A percentile compares a stretch with the other conserved stretches of the same genome.
These are phyloP conservation scores for Clivina fossor DNA, from an alignment of 2,888 invertebrate species.

Conservation along the genomic window DNA sequence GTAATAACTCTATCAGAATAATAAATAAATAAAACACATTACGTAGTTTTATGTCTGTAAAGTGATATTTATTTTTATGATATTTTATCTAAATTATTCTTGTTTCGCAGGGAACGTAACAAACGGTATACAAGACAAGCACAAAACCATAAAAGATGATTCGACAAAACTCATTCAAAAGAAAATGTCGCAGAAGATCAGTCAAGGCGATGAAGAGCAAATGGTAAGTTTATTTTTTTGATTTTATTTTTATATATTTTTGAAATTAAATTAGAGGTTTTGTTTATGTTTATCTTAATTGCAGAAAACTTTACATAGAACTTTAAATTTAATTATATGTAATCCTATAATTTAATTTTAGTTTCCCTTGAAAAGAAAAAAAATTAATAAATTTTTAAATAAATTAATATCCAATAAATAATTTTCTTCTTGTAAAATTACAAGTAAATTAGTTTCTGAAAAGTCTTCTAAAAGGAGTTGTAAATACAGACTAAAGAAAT, in stretches of 20 bases:
- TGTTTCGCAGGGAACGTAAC: constrained; percentile 11
- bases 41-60: too few relatives aligned
- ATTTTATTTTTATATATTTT: not conserved
- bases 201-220: constrained; percentile 49
- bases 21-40: too few relatives aligned
- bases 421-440: too few relatives aligned
- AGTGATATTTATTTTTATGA: too few relatives aligned
- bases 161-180: constrained; percentile 21
- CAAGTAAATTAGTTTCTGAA: too few relatives aligned
- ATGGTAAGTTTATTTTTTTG: constrained; percentile 43
- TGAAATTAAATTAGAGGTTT: not conserved
- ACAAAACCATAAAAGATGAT: constrained; percentile 11
- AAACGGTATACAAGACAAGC: constrained; percentile 5
- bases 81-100: too few relatives aligned
- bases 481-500: too few relatives aligned
- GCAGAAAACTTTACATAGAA: not conserved
- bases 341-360: not conserved
- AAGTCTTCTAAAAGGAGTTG: too few relatives aligned
- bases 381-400: not conserved
- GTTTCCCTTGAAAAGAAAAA: not conserved
- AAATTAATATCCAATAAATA: not conserved
- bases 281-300: not conserved
- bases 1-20: too few relatives aligned
- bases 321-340: not conserved
- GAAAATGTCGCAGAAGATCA: constrained; percentile 42